Evolutionary conservation across 2,797 vertebrate species (phyloP).

Genomic region (Carduelis carduelis): DNA sequence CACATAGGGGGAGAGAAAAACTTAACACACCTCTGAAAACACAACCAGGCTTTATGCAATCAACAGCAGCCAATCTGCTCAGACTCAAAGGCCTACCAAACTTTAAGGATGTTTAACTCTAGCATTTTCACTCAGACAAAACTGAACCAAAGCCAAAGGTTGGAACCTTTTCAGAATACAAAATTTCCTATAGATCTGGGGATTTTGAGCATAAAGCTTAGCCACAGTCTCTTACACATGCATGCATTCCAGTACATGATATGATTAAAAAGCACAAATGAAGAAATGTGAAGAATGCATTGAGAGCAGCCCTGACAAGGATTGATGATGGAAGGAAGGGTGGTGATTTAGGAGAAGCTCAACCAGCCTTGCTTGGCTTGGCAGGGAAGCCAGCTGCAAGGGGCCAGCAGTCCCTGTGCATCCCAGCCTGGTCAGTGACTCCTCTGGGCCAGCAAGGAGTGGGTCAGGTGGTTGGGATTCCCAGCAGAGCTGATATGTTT

Average conservation of each 20-base stretch:
- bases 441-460: background rate
- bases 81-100: background rate
- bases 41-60: background rate
- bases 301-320: background rate
- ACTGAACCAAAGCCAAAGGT: background rate
- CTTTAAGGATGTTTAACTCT: background rate
- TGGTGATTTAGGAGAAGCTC: background rate
- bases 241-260: background rate
- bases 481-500: background rate
- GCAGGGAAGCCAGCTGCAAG: background rate
- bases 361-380: background rate
- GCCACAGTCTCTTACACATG: background rate
- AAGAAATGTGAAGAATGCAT: background rate
- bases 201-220: background rate
- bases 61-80: background rate
- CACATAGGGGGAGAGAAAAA: background rate
- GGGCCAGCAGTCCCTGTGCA: background rate
- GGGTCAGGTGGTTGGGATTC: background rate
- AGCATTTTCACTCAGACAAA: background rate
- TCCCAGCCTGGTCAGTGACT: accelerated
- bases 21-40: background rate
- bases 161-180: background rate
- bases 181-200: background rate
- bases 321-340: background rate
- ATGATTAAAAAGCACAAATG: background rate